Evolutionary conservation across 2,888 invertebrate species (phyloP).

Genomic region (Meganola albula): DNA sequence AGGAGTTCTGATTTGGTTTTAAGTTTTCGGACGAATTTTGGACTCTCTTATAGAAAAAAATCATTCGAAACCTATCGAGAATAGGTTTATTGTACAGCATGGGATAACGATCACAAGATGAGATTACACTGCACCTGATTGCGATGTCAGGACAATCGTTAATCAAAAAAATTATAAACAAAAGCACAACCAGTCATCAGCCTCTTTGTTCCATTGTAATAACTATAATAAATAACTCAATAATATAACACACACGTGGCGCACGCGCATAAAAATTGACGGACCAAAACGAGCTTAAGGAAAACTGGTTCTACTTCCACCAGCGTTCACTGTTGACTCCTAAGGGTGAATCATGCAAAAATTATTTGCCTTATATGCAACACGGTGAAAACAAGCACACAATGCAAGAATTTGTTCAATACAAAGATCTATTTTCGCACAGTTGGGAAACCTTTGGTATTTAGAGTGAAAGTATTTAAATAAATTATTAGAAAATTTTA

Average conservation of each 20-base stretch:
- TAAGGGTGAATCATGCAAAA: constrained; percentile 33
- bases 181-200: constrained; percentile 17
- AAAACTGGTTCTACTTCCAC: constrained; percentile 23
- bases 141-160: too few species aligned
- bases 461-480: constrained; percentile 26
- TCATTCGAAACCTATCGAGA: too few species aligned
- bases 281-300: constrained; percentile 17
- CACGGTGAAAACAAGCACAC: constrained; percentile 28
- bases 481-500: too few species aligned
- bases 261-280: constrained; percentile 20
- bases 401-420: constrained; percentile 31
- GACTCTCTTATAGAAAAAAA: too few species aligned
- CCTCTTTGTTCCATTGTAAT: constrained; percentile 41
- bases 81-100: too few species aligned
- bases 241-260: constrained; percentile 13
- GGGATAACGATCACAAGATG: too few species aligned
- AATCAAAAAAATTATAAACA: constrained; percentile 7
- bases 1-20: too few species aligned
- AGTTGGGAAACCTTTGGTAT: constrained; percentile 26
- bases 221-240: constrained; percentile 22
- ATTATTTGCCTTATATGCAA: constrained; percentile 31
- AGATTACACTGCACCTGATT: too few species aligned
- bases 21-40: too few species aligned
- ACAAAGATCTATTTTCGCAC: constrained; percentile 35
- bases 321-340: constrained; percentile 18